These are phyloP conservation scores for Rhagologus leucostigma DNA, from an alignment of 2,113 vertebrate genomes.

Conservation along the genomic window DNA sequence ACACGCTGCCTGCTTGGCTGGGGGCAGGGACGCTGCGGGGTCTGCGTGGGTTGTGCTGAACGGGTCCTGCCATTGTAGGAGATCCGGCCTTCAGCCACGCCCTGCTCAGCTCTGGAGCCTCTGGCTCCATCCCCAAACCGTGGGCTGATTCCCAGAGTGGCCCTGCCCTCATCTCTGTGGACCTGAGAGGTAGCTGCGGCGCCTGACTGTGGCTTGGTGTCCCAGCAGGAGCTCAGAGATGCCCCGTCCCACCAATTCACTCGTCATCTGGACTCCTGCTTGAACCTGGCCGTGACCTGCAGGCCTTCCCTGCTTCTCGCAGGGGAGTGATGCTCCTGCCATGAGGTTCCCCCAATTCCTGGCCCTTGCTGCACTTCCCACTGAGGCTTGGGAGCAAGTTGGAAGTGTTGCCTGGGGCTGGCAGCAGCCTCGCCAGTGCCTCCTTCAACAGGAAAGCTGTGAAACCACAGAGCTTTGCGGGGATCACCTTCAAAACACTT, in stretches of 20 bases:
- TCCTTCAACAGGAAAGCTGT: background rate
- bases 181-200: too few relatives aligned
- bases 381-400: background rate
- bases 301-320: background rate
- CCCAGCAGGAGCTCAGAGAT: background rate
- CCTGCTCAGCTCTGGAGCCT: background rate
- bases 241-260: background rate
- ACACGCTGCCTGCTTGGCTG: background rate
- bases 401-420: background rate
- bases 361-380: background rate
- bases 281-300: background rate
- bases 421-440: background rate
- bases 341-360: fast-evolving
- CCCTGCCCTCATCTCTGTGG: background rate
- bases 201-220: background rate
- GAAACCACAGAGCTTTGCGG: background rate
- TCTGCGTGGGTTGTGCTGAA: background rate
- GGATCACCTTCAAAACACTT: background rate
- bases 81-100: fast-evolving
- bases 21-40: background rate
- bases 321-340: background rate
- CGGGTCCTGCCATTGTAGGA: background rate
- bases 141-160: background rate
- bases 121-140: background rate
- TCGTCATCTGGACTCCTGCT: background rate